phyloP scores from a whole-genome alignment of 2,113 vertebrate species.

The Tetrax tetrax region DNA sequence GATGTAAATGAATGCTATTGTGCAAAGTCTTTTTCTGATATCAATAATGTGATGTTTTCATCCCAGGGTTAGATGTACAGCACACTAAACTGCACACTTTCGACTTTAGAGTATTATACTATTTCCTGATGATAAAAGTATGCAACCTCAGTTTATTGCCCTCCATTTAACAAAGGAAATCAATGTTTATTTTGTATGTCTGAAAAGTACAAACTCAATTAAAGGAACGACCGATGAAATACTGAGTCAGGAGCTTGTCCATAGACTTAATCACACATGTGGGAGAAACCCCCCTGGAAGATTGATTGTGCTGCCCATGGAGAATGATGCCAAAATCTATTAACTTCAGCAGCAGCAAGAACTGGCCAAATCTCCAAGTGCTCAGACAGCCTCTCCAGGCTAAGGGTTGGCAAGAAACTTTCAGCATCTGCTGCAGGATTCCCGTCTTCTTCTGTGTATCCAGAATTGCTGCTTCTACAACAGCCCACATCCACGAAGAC shows the following conservation, averaged over 20 bases:
- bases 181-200: slow-evolving; percentile 40
- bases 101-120: neutral
- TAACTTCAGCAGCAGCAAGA: neutral
- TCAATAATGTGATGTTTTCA: neutral
- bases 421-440: neutral
- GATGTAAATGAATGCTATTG: neutral
- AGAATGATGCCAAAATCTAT: slow-evolving; percentile 1
- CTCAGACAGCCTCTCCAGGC: neutral
- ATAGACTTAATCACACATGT: neutral
- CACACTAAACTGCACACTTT: neutral
- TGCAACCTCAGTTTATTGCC: slow-evolving; percentile 22
- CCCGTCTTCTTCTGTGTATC: neutral
- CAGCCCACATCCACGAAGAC: neutral
- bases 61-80: neutral
- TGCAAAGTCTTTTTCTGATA: slow-evolving; percentile 9
- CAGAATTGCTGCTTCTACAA: neutral
- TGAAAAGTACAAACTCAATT: slow-evolving; percentile 46
- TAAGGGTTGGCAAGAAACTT: neutral
- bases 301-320: neutral
- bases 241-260: neutral
- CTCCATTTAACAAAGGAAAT: slow-evolving; percentile 48
- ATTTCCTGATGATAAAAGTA: slow-evolving; percentile 43
- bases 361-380: neutral
- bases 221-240: neutral
- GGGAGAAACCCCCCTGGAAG: neutral